Conservation (phyloP, 92 coral and sea anemone species). For the Galaxea fascicularis region DNA sequence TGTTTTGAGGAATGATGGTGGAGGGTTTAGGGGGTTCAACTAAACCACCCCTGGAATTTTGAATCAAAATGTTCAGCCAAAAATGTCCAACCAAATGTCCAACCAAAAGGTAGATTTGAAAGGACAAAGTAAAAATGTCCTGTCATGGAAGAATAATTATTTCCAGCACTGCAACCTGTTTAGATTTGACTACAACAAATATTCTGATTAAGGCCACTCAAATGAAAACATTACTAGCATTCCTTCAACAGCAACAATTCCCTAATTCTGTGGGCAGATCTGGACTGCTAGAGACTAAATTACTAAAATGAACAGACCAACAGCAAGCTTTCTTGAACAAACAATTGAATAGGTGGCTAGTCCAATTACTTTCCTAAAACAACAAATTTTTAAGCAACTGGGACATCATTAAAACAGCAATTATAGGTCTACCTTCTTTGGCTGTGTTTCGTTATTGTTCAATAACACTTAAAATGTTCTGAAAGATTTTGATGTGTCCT, state of each 20-base stretch:
- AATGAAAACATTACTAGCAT: constrained; percentile 3
- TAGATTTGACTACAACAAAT: too few species aligned
- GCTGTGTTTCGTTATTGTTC: background rate
- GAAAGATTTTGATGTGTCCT: background rate
- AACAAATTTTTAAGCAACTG: background rate
- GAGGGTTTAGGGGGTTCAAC: too few species aligned
- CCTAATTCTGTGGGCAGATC: background rate
- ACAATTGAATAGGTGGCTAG: background rate
- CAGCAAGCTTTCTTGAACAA: background rate
- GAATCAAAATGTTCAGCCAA: too few species aligned
- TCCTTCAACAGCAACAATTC: background rate
- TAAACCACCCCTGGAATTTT: too few species aligned
- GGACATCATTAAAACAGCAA: background rate
- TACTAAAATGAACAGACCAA: background rate
- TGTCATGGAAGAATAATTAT: too few species aligned
- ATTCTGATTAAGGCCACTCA: background rate
- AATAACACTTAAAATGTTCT: background rate
- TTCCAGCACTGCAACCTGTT: too few species aligned
- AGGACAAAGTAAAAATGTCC: too few species aligned
- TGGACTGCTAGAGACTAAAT: background rate
- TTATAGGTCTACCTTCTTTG: background rate
- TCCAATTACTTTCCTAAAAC: background rate
- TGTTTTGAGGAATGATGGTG: too few species aligned
- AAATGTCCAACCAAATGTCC: too few species aligned
- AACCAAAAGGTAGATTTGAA: too few species aligned